These are phyloP conservation scores for Steinernema hermaphroditum DNA, from an alignment of 2,888 invertebrate species.

Conservation along the genomic window DNA sequence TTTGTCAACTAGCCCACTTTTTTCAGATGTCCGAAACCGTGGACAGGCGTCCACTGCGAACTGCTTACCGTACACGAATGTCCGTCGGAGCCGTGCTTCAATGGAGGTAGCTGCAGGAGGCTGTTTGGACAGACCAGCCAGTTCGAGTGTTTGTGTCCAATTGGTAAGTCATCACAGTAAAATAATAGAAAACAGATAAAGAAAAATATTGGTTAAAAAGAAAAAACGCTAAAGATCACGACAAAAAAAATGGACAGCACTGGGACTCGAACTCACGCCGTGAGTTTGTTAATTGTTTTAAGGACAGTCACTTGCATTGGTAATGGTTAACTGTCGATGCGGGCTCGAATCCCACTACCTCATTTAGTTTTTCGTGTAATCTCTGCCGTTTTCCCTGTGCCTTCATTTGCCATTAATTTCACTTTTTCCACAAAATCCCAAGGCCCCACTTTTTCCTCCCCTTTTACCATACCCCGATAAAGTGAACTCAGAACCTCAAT, in stretches of 20 bases:
- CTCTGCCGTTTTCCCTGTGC: no score
- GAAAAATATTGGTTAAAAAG: no score
- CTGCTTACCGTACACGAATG: slow-evolving; percentile 80
- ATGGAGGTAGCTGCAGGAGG: slow-evolving; percentile 79
- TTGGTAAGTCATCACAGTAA: not conserved
- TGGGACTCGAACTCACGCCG: no score
- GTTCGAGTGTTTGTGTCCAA: slow-evolving; percentile 8
- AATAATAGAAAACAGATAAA: not conserved
- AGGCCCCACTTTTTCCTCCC: not conserved
- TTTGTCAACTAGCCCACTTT: not conserved
- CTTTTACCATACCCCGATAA: no score
- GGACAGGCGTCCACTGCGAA: slow-evolving; percentile 7
- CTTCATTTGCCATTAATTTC: not conserved
- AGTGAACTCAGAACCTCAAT: not conserved
- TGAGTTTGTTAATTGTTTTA: no score
- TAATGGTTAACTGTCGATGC: no score
- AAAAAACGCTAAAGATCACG: no score
- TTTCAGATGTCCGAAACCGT: slow-evolving; percentile 20
- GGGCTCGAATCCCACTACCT: no score
- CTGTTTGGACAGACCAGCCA: not conserved
- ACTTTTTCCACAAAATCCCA: not conserved
- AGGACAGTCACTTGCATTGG: no score
- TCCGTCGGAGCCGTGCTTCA: slow-evolving; percentile 75
- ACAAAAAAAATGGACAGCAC: no score
- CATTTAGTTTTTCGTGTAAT: no score